Conservation (phyloP, 2,888 invertebrate genomes). For the Panzeria rudis region DNA sequence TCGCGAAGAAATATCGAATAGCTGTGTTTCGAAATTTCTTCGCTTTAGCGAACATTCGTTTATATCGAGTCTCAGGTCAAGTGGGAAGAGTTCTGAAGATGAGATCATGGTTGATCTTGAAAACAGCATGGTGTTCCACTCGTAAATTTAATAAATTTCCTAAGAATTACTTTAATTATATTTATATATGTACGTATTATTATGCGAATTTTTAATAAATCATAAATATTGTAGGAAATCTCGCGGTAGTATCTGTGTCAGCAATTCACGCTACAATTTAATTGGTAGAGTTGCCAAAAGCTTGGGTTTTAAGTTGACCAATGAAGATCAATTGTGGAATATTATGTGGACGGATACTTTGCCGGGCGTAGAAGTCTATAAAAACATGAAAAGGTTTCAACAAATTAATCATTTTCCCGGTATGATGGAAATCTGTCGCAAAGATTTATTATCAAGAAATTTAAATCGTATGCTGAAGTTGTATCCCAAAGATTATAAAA, state of each 20-base stretch:
- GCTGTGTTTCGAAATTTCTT: no score
- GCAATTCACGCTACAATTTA: conserved; percentile 80
- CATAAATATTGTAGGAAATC: conserved; percentile 73
- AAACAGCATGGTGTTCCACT: no score
- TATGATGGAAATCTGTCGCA: conserved; percentile 94
- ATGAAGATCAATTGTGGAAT: conserved; percentile 93
- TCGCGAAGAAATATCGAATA: no score
- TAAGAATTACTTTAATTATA: no score
- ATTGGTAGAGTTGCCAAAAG: conserved; percentile 80
- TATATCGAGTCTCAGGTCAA: no score
- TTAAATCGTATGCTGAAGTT: conserved; percentile 94
- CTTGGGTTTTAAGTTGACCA: conserved; percentile 84
- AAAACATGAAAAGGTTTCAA: conserved; percentile 96
- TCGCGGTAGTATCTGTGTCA: conserved; percentile 80
- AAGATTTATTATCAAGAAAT: conserved; percentile 94
- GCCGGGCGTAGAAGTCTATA: conserved; percentile 92
- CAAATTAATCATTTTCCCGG: conserved; percentile 97
- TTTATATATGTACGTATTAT: no score
- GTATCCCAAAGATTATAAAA: conserved; percentile 95
- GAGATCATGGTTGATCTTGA: no score
- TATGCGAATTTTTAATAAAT: neutral
- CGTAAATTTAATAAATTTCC: no score
- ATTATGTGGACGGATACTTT: conserved; percentile 95
- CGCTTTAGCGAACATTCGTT: no score
- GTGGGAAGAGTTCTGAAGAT: no score